A percentile compares a stretch with the other conserved stretches of the same genome.
Conservation (phyloP, 1,140 invertebrate genomes). For the Drosophila kohkoa region DNA sequence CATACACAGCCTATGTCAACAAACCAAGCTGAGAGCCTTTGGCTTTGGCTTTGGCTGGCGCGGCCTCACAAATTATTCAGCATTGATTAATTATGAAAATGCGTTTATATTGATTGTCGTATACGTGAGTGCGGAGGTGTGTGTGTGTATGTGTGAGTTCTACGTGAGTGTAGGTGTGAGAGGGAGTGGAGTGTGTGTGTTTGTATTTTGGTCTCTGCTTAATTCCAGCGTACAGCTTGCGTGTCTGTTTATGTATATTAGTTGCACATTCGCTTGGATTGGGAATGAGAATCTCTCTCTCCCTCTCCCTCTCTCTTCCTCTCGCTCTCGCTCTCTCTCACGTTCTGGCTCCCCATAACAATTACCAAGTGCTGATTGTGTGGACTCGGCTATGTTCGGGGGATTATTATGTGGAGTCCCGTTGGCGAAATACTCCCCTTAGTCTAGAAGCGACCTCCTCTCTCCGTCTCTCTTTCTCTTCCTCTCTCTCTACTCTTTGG, state of each 20-base stretch:
- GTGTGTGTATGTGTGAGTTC: slow-evolving; percentile 5
- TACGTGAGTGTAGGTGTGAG: slow-evolving; percentile 6
- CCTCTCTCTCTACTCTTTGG: no score
- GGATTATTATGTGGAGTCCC: slow-evolving; percentile 66
- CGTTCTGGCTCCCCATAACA: slow-evolving; percentile 35
- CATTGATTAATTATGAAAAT: slow-evolving; percentile 83
- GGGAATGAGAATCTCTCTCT: background rate
- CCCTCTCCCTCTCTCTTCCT: no score
- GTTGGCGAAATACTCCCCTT: slow-evolving; percentile 52
- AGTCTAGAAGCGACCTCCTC: background rate
- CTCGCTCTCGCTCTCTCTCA: no score
- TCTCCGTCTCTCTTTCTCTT: background rate
- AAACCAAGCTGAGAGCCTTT: slow-evolving; percentile 25
- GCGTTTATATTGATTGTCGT: slow-evolving; percentile 78
- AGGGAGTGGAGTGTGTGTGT: slow-evolving; percentile 3
- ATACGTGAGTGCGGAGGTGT: slow-evolving; percentile 21
- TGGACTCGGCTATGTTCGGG: slow-evolving; percentile 27
- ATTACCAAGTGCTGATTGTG: slow-evolving; percentile 57
- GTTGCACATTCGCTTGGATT: slow-evolving; percentile 27
- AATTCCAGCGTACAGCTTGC: slow-evolving; percentile 56
- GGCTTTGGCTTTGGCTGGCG: slow-evolving; percentile 18
- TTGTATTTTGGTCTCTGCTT: slow-evolving; percentile 46
- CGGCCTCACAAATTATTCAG: slow-evolving; percentile 75
- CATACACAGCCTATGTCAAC: slow-evolving; percentile 33
- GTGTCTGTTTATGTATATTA: slow-evolving; percentile 72